Evolutionary conservation across 1,140 invertebrate species (phyloP).

Genomic region (Phocides pigmalion): DNA sequence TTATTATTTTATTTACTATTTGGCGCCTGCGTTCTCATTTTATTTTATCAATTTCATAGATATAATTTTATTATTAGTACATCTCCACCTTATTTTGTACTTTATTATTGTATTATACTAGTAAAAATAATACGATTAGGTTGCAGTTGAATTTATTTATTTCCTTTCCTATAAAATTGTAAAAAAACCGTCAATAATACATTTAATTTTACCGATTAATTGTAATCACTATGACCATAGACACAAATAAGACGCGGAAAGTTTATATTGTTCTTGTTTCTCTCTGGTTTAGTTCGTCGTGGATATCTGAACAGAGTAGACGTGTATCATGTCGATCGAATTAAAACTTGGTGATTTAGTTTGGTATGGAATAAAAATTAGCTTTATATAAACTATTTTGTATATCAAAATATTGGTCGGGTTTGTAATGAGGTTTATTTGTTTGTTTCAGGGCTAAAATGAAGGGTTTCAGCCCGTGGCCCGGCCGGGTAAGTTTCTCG

Average conservation of each 20-base stretch:
- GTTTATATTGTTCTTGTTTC: conserved; percentile 45
- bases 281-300: conserved; percentile 77
- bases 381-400: conserved; percentile 16
- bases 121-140: too few species aligned
- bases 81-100: too few species aligned
- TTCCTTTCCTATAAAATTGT: too few species aligned
- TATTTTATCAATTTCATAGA: too few species aligned
- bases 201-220: conserved; percentile 2
- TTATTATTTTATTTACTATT: too few species aligned
- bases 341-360: conserved; percentile 82
- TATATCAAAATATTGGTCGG: conserved; percentile 11
- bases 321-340: conserved; percentile 69
- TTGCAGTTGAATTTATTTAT: too few species aligned
- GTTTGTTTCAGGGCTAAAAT: conserved; percentile 95
- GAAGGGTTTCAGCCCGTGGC: conserved; percentile 97
- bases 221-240: conserved; percentile 42
- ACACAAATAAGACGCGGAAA: conserved; percentile 53
- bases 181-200: too few species aligned
- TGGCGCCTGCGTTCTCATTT: too few species aligned
- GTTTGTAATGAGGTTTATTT: conserved; percentile 31
- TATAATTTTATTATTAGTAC: too few species aligned
- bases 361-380: conserved; percentile 72
- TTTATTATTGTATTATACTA: too few species aligned
- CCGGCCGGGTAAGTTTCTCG: conserved; percentile 92
- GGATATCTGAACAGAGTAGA: conserved; percentile 50